A percentile compares a stretch with the other conserved stretches of the same genome.
Evolutionary conservation across 1,140 invertebrate genomes (phyloP).

Genomic region (Copidosoma floridanum): DNA sequence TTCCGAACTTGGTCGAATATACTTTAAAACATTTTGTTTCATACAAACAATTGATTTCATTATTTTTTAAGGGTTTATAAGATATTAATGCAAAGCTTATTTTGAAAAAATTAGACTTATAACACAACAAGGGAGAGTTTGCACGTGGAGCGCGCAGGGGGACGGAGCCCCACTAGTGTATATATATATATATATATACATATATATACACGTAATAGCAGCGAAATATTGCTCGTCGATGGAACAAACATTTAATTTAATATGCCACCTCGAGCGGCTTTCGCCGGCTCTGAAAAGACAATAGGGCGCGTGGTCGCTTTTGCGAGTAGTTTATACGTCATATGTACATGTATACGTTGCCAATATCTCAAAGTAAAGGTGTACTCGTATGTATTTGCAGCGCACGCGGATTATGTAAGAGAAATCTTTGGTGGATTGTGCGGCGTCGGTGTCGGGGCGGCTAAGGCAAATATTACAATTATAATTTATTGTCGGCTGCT

Average conservation of each 20-base stretch:
- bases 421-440: neutral
- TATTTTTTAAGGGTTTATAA: no score
- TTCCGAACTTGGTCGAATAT: no score
- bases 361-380: no score
- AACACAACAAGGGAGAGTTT: no score
- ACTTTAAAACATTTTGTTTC: no score
- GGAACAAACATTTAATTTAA: conserved; percentile 11
- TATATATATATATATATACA: neutral
- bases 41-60: no score
- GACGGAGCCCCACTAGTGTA: no score
- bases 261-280: conserved; percentile 3
- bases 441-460: no score
- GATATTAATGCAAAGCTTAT: no score
- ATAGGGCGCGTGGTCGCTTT: neutral
- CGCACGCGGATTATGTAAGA: conserved; percentile 4
- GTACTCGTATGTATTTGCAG: no score
- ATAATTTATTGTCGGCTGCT: neutral
- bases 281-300: neutral
- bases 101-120: no score
- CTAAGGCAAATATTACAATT: conserved; percentile 9
- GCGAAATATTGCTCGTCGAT: conserved; percentile 3
- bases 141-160: no score
- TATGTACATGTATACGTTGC: neutral
- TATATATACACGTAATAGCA: neutral
- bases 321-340: neutral